phyloP scores from a whole-genome alignment of 2,113 vertebrate genomes.

The Sebastes schlegelii region DNA sequence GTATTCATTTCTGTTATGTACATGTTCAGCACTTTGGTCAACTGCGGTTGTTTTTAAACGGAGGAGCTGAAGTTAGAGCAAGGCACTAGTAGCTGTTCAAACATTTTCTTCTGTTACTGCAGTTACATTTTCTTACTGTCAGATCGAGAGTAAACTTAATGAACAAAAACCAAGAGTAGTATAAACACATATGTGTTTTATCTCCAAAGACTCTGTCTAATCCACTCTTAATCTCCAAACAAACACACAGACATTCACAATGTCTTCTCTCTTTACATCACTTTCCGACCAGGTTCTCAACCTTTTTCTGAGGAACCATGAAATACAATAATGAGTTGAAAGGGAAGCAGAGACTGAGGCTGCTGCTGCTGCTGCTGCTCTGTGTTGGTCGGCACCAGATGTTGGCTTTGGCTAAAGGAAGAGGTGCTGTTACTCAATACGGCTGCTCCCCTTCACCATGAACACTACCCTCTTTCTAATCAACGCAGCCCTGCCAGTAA shows the following conservation, averaged over 20 bases:
- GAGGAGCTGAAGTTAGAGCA: neutral
- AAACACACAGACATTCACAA: neutral
- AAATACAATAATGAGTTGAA: constrained; percentile 65
- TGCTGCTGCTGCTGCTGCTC: constrained; percentile 40
- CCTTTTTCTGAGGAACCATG: constrained; percentile 32
- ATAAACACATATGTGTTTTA: neutral
- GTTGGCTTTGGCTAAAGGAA: constrained; percentile 80
- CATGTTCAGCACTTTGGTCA: too few relatives aligned
- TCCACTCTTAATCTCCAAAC: neutral
- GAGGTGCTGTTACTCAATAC: constrained; percentile 73
- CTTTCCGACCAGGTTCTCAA: constrained; percentile 1
- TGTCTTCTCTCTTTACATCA: neutral
- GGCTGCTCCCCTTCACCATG: constrained; percentile 54
- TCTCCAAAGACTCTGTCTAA: neutral
- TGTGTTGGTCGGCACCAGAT: constrained; percentile 71
- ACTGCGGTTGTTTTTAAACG: too few relatives aligned
- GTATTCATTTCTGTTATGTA: too few relatives aligned
- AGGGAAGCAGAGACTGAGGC: constrained; percentile 35
- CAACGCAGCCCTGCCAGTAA: constrained; percentile 70
- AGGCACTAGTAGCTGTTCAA: neutral
- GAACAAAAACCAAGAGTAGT: neutral
- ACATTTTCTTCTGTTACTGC: constrained; percentile 1
- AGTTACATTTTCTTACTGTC: neutral
- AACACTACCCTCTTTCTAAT: constrained; percentile 80
- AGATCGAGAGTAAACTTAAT: constrained; percentile 5